Evolutionary conservation across 2,113 vertebrate species (phyloP).

Genomic region (Phalacrocorax aristotelis): DNA sequence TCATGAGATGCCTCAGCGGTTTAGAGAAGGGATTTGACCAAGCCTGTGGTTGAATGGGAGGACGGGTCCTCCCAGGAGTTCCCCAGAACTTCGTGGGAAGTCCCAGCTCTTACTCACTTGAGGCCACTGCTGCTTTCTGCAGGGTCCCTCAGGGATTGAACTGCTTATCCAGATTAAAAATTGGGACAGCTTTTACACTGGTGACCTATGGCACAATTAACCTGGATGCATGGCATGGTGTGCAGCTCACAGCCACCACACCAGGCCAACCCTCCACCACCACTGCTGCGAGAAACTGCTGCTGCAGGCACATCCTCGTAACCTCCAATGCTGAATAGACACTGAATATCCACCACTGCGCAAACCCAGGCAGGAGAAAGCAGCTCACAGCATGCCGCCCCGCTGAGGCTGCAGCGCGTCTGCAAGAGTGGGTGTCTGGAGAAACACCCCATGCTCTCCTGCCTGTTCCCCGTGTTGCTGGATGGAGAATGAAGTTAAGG

Average conservation of each 20-base stretch:
- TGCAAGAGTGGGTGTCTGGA: background rate
- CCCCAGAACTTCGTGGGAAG: background rate
- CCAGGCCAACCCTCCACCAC: background rate
- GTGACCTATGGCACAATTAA: background rate
- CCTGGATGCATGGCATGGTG: background rate
- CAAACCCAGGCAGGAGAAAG: background rate
- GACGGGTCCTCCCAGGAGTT: background rate
- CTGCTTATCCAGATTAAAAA: background rate
- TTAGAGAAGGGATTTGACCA: background rate
- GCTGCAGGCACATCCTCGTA: background rate
- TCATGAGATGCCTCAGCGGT: background rate
- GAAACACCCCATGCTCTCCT: background rate
- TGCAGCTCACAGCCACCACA: background rate
- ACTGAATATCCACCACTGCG: background rate
- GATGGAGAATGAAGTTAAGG: background rate
- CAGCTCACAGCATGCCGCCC: rapidly evolving
- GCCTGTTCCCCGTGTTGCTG: rapidly evolving
- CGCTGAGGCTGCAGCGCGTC: too few relatives aligned
- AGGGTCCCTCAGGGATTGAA: background rate
- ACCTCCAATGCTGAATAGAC: background rate
- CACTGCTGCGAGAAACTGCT: background rate
- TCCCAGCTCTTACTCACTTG: background rate
- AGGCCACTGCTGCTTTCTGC: background rate
- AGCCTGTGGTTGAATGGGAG: background rate
- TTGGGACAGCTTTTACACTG: background rate